Conservation (phyloP, 2,888 invertebrate genomes). For the Ennomos quercinarius region DNA sequence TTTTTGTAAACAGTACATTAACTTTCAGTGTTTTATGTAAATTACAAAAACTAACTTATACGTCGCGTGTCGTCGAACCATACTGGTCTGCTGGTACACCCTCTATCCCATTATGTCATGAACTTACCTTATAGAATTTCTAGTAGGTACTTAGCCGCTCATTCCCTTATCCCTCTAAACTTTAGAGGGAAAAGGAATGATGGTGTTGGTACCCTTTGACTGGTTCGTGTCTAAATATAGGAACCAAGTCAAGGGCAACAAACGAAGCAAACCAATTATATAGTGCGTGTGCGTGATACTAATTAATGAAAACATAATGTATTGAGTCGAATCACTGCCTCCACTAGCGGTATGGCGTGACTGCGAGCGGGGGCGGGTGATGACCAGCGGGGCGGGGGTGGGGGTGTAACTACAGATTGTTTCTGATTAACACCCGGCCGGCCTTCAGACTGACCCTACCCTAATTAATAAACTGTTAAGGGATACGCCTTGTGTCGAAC, state of each 20-base stretch:
- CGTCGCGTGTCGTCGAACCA: too few relatives aligned
- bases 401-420: constrained; percentile 45
- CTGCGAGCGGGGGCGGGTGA: constrained; percentile 12
- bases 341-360: constrained; percentile 17
- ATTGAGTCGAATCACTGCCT: constrained; percentile 12
- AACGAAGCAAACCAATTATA: too few relatives aligned
- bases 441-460: constrained; percentile 50
- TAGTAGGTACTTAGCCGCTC: too few relatives aligned
- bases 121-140: too few relatives aligned
- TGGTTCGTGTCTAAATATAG: too few relatives aligned
- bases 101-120: too few relatives aligned
- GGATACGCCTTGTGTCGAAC: constrained; percentile 22
- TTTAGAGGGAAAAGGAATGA: too few relatives aligned
- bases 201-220: too few relatives aligned
- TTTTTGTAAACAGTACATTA: constrained; percentile 3
- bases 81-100: too few relatives aligned
- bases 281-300: not conserved
- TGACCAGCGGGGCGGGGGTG: constrained; percentile 23
- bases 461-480: constrained; percentile 54
- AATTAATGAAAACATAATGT: not conserved
- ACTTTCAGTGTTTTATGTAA: not conserved
- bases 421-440: constrained; percentile 51
- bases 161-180: too few relatives aligned
- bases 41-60: not conserved
- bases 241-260: too few relatives aligned